These are phyloP conservation scores for Dolichotis patagonum DNA, from an alignment of 2,113 vertebrate species.

Conservation along the genomic window DNA sequence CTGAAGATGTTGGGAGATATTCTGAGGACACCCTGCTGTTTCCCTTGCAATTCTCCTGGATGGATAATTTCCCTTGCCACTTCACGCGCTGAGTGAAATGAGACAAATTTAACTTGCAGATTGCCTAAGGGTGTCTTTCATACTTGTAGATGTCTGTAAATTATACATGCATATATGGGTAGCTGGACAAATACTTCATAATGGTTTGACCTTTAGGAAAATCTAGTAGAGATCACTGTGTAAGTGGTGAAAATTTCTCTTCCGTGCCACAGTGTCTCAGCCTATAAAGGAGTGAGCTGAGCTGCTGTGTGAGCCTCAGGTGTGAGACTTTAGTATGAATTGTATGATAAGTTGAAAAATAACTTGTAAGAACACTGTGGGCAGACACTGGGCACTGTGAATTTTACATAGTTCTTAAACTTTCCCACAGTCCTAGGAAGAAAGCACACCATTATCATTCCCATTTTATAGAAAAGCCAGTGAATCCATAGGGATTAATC, in stretches of 20 bases:
- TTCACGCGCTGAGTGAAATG: constrained; percentile 67
- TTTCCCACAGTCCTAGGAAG: neutral
- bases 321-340: neutral
- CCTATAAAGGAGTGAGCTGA: neutral
- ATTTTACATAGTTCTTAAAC: neutral
- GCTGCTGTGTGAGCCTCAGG: neutral
- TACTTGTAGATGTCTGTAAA: constrained; percentile 68
- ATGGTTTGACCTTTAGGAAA: constrained; percentile 61
- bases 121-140: constrained; percentile 62
- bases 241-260: constrained; percentile 34
- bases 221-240: constrained; percentile 8
- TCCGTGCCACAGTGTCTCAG: neutral
- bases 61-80: constrained; percentile 60
- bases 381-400: neutral
- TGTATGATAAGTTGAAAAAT: neutral
- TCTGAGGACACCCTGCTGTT: constrained; percentile 60
- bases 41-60: constrained; percentile 60
- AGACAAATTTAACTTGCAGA: constrained; percentile 75
- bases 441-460: neutral
- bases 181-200: constrained; percentile 61
- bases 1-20: constrained; percentile 60
- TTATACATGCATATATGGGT: constrained; percentile 39
- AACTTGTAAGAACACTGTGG: neutral
- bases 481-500: neutral
- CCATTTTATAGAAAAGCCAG: neutral